Evolutionary conservation across 1,140 invertebrate species (phyloP).

Genomic region (Teleopsis dalmanni): DNA sequence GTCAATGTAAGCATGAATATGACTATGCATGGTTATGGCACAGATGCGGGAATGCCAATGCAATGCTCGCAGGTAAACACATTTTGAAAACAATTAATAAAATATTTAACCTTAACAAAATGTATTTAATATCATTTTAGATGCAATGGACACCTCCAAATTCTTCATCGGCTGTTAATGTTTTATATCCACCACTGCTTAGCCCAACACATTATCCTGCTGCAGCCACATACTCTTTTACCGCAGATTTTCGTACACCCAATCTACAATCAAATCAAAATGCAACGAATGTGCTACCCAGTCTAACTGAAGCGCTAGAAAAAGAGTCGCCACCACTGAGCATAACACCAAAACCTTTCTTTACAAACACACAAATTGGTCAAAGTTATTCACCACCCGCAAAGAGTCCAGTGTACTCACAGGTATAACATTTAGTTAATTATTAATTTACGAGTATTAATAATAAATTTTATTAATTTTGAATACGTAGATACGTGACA

Average conservation of each 20-base stretch:
- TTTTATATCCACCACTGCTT: slow-evolving; percentile 54
- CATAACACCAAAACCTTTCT: slow-evolving; percentile 23
- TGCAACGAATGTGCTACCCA: slow-evolving; percentile 13
- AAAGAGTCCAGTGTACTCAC: slow-evolving; percentile 25
- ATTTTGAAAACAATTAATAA: slow-evolving; percentile 1
- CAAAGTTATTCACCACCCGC: slow-evolving; percentile 34
- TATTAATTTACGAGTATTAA: background rate
- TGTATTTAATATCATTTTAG: slow-evolving; percentile 28
- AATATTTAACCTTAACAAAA: background rate
- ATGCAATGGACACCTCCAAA: slow-evolving; percentile 59
- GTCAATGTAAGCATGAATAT: slow-evolving; percentile 97
- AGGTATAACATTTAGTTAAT: background rate
- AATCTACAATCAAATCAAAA: slow-evolving; percentile 22
- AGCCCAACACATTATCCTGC: slow-evolving; percentile 56
- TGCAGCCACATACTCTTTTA: slow-evolving; percentile 65
- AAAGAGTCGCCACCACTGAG: slow-evolving; percentile 32
- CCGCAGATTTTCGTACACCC: slow-evolving; percentile 64
- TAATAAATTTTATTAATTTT: no score
- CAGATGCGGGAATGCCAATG: slow-evolving; percentile 49
- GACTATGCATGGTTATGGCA: slow-evolving; percentile 83
- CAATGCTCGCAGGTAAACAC: slow-evolving; percentile 55
- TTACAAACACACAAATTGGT: slow-evolving; percentile 10
- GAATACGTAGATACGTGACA: slow-evolving; percentile 12
- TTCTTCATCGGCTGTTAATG: slow-evolving; percentile 51
- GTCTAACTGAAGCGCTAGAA: slow-evolving; percentile 16